Conservation (phyloP, 53 echinoderm and acorn worm species). For the Hippasteria phrygiana region DNA sequence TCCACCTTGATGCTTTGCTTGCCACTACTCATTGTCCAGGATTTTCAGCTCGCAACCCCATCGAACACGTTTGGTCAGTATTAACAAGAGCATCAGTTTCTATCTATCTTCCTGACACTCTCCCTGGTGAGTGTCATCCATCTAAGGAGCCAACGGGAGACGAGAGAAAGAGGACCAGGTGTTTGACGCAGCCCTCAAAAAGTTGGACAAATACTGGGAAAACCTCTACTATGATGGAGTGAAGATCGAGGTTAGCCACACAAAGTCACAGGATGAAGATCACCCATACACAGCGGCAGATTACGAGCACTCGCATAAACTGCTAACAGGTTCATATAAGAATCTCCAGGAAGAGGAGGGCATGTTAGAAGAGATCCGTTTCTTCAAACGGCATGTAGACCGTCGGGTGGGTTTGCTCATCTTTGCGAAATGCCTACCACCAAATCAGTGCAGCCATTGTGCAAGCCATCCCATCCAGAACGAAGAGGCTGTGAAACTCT, state of each 20-base stretch:
- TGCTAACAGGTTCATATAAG: neutral
- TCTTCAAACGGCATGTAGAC: slow-evolving; percentile 1
- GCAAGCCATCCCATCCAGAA: neutral
- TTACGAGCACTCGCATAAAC: neutral
- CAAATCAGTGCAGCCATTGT: neutral
- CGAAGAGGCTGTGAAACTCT: neutral
- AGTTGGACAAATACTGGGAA: neutral
- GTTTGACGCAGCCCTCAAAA: neutral
- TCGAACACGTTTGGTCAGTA: slow-evolving; percentile 2
- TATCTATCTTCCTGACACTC: neutral
- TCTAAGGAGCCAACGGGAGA: neutral
- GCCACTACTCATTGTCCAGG: slow-evolving; percentile 5
- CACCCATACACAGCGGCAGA: neutral
- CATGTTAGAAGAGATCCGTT: neutral
- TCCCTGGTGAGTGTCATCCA: neutral
- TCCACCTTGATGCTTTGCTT: neutral
- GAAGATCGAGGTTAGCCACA: neutral
- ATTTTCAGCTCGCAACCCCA: slow-evolving; percentile 17
- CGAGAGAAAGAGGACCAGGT: neutral
- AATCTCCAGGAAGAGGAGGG: neutral
- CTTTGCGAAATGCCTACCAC: slow-evolving; percentile 5
- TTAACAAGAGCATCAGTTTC: neutral
- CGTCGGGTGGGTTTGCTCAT: neutral
- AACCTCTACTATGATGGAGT: neutral
- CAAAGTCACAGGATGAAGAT: neutral